These are phyloP conservation scores for Brienomyrus longianalis DNA, from an alignment of 2,113 vertebrate genomes.

Conservation along the genomic window DNA sequence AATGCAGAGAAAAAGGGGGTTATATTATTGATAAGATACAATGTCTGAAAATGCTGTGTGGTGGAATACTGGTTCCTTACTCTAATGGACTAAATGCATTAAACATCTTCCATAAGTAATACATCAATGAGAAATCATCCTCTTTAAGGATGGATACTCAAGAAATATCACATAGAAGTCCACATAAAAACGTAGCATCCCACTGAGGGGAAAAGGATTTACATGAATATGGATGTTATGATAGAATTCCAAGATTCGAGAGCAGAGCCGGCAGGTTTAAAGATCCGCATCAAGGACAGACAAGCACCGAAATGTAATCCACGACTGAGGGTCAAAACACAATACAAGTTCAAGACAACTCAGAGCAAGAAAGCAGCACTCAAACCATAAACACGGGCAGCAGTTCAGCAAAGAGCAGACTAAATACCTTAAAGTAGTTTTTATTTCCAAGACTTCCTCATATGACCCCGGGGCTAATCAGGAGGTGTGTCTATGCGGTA, in stretches of 20 bases:
- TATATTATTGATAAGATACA: neutral
- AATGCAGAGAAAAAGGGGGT: neutral
- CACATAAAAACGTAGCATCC: neutral
- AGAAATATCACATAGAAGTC: neutral
- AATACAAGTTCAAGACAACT: neutral
- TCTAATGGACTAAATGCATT: constrained; percentile 1
- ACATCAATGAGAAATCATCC: neutral
- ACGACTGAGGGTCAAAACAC: neutral
- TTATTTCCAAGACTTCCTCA: neutral
- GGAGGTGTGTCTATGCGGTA: neutral
- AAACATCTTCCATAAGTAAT: neutral
- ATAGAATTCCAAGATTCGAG: neutral
- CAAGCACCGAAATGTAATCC: neutral
- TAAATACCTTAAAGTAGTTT: neutral
- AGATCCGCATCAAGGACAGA: neutral
- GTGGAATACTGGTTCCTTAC: neutral
- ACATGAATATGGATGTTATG: neutral
- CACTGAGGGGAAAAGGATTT: neutral
- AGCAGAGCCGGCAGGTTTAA: neutral
- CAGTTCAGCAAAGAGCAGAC: neutral
- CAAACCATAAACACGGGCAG: neutral
- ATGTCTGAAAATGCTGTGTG: neutral
- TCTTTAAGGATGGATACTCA: no score
- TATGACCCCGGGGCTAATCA: neutral
- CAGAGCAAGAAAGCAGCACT: neutral